Base-by-base conservation (phyloP, 1,140 invertebrate genomes). In the Solenopsis invicta region DNA sequence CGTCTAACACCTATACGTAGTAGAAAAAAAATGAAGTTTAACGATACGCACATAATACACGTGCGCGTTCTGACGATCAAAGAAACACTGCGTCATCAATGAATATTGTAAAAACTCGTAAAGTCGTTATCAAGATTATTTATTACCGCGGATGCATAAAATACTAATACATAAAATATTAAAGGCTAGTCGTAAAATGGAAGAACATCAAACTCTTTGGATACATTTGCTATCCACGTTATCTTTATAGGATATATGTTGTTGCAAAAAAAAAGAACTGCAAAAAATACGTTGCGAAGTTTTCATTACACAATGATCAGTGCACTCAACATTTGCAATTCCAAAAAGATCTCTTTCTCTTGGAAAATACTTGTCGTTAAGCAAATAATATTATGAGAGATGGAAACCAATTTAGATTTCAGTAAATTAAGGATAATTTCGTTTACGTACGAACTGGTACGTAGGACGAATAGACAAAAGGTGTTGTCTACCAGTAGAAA, bases 101-200 rank as follows among this genome's bases (percentile, higher is more conserved):
- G 12, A 67, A 69, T 52, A 34, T 54, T 64, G 12, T 52, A 69
- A 52, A 69, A 62, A 41, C 52, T 77, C 13, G 21, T 62, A n/a
- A n/a, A 69, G 18, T 52, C 34, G n/a, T 80, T 34, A 50, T 69
- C 77, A 37, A 24, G 10, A 64, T 62, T 62, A 29, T 77, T 77
- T 77, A 77, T 64, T 61, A 48, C 21, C 9, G 13, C 4, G 50
- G 1, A 75, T 74, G 4, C 54, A 34, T 62, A 62, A 62, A 62
- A 56, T 56, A 62, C 59, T 34, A 62, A 62, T 61, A 61, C 24
- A 67, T 52, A 54, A 69, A 81, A 81, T 71, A 21, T 1, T 16
- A 71, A 41, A 54, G 5, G 12, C 77, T 24, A 69, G 13, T 54
- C 24, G 48, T 80, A 69, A 80, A 80, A 80, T 4, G n/a, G n/a